These are phyloP conservation scores for Pollenia griseotomentosa DNA, from an alignment of 2,888 invertebrate genomes.

Conservation along the genomic window DNA sequence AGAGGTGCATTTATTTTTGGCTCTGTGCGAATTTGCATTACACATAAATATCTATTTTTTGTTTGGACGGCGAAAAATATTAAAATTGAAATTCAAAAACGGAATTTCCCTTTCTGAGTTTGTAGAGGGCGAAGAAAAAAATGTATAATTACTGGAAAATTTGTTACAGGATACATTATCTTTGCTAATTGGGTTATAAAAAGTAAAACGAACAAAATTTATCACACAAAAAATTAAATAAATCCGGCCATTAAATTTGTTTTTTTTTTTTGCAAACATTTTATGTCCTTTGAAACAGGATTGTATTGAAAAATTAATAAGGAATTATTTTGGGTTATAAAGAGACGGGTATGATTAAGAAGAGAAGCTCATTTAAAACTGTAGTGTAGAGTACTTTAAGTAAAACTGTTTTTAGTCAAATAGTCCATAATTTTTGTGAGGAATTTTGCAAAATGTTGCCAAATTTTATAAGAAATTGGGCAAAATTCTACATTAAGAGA, in stretches of 20 bases:
- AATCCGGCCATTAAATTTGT: constrained; percentile 51
- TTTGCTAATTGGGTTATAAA: constrained; percentile 61
- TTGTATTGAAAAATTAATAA: neutral
- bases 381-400: too few relatives aligned
- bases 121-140: neutral
- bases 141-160: constrained; percentile 66
- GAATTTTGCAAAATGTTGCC: too few relatives aligned
- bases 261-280: neutral
- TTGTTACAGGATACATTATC: constrained; percentile 66
- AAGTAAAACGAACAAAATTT: constrained; percentile 33
- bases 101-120: constrained; percentile 65
- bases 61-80: neutral
- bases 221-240: constrained; percentile 25
- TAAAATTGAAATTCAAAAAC: constrained; percentile 54
- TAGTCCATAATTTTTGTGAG: too few relatives aligned
- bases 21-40: neutral
- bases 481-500: too few relatives aligned
- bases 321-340: too few relatives aligned
- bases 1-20: constrained; percentile 41
- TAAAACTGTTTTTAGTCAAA: too few relatives aligned
- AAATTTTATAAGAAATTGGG: too few relatives aligned
- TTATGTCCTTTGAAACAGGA: neutral
- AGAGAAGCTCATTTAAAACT: too few relatives aligned
- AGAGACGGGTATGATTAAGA: too few relatives aligned
- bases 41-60: constrained; percentile 7